Conservation (phyloP, 2,797 vertebrate species). For the Sphenopsis melanotis region DNA sequence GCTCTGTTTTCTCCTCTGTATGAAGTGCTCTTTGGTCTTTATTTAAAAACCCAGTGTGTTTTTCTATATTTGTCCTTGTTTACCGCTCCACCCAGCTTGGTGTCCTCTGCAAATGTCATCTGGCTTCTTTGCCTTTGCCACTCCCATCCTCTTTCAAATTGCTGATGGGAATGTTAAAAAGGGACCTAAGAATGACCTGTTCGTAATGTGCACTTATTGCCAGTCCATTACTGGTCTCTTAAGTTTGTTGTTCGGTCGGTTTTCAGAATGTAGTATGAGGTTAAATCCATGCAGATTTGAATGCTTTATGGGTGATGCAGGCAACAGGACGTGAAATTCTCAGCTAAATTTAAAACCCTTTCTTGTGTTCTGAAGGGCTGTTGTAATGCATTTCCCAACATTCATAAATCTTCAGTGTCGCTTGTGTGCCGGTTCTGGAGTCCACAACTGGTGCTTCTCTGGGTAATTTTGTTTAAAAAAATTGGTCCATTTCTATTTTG, state of each 20-base stretch:
- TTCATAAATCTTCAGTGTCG: background rate
- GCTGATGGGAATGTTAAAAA: conserved; percentile 6
- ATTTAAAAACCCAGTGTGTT: background rate
- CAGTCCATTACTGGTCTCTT: background rate
- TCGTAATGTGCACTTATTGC: background rate
- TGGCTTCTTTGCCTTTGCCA: conserved; percentile 14
- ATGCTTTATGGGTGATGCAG: background rate
- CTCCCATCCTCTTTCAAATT: conserved; percentile 42
- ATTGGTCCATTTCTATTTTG: background rate
- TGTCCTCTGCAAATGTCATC: conserved; percentile 35
- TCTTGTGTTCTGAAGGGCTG: background rate
- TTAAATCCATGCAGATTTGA: background rate
- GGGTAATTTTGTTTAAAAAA: background rate
- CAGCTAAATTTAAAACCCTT: background rate
- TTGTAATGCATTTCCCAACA: background rate
- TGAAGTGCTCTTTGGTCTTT: background rate
- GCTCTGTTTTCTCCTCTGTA: background rate
- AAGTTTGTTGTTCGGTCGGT: background rate
- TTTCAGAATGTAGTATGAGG: background rate
- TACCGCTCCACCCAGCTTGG: conserved; percentile 2
- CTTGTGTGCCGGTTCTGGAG: background rate
- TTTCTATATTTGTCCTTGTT: conserved; percentile 12
- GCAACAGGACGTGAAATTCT: background rate
- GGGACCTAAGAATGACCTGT: background rate
- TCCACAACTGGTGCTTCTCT: background rate